These are phyloP conservation scores for Sphenodon punctatus DNA, from an alignment of 2,797 vertebrate species.

Conservation along the genomic window DNA sequence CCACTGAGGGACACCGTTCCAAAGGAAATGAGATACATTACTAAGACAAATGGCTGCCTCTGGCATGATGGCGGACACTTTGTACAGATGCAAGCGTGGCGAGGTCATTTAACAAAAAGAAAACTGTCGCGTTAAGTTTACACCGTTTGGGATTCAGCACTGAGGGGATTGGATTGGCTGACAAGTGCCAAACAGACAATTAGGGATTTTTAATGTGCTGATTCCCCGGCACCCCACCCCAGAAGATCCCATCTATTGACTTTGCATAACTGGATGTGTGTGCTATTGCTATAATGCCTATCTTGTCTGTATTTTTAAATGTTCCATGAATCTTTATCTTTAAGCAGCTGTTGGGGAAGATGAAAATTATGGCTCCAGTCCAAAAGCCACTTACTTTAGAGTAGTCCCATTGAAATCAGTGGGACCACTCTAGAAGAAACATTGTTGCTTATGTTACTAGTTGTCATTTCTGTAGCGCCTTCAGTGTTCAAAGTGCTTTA, in stretches of 20 bases:
- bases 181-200: conserved; percentile 51
- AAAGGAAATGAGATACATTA: conserved; percentile 69
- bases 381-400: no score
- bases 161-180: not conserved
- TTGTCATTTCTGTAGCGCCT: no score
- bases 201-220: conserved; percentile 50
- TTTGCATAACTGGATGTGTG: not conserved
- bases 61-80: conserved; percentile 6
- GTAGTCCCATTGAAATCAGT: no score
- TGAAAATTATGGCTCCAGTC: not conserved
- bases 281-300: not conserved
- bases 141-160: conserved; percentile 46
- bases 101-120: conserved; percentile 48
- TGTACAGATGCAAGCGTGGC: conserved; percentile 33
- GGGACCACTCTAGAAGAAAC: no score
- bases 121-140: not conserved
- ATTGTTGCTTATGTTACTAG: no score
- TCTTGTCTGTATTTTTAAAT: not conserved
- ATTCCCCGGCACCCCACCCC: no score
- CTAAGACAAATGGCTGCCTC: conserved; percentile 40
- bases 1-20: conserved; percentile 65
- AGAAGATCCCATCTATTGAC: not conserved
- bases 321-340: not conserved
- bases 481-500: no score
- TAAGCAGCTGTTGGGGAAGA: not conserved